Conservation (phyloP, 1,140 invertebrate species). For the Caenorhabditis elegans region DNA sequence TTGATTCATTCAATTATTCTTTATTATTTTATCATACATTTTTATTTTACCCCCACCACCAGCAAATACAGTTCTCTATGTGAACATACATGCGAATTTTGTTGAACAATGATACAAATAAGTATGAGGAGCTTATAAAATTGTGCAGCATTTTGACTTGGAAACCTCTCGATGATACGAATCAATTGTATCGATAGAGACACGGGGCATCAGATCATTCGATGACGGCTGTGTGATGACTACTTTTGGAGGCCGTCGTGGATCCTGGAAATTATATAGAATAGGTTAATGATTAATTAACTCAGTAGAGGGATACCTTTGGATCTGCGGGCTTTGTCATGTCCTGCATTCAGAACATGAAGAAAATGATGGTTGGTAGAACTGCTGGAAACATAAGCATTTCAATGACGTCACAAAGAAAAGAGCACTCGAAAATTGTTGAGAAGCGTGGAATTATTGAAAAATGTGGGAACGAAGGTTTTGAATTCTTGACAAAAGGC, state of each 20-base stretch:
- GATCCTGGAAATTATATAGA: not conserved
- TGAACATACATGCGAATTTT: no score
- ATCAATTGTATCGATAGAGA: slow-evolving; percentile 28
- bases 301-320: not conserved
- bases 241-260: slow-evolving; percentile 35
- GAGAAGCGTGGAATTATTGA: not conserved
- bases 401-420: not conserved
- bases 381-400: no score
- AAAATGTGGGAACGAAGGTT: no score
- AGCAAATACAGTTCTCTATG: not conserved
- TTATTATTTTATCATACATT: slow-evolving; percentile 1
- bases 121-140: not conserved
- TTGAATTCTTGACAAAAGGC: no score
- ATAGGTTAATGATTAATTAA: not conserved
- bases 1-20: not conserved
- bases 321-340: not conserved
- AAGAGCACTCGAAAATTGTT: not conserved
- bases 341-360: slow-evolving; percentile 26
- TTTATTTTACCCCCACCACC: not conserved
- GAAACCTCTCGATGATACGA: not conserved
- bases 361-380: not conserved
- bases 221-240: slow-evolving; percentile 43
- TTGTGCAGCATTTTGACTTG: slow-evolving; percentile 29
- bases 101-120: no score
- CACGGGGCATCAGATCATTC: slow-evolving; percentile 32